These are phyloP conservation scores for Pyrgus malvae DNA, from an alignment of 2,888 invertebrate genomes.

Conservation along the genomic window DNA sequence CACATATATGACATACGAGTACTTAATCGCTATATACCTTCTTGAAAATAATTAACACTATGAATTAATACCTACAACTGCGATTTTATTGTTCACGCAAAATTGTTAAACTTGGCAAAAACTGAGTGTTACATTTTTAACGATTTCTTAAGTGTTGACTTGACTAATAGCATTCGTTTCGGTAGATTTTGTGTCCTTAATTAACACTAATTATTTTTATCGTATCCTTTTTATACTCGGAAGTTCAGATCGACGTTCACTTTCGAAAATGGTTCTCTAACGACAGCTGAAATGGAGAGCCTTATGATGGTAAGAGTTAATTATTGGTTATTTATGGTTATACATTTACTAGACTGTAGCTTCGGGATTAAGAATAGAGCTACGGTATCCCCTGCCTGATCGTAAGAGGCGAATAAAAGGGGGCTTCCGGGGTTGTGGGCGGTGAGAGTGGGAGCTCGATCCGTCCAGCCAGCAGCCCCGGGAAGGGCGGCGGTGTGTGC, in stretches of 20 bases:
- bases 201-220: slow-evolving; percentile 20
- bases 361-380: too few species aligned
- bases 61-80: neutral
- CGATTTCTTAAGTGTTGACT: slow-evolving; percentile 8
- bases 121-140: slow-evolving; percentile 25
- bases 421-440: too few species aligned
- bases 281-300: neutral
- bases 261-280: neutral
- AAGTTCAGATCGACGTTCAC: neutral
- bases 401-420: too few species aligned
- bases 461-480: too few species aligned
- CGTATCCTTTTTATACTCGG: slow-evolving; percentile 1
- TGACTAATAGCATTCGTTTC: slow-evolving; percentile 35
- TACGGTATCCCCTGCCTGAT: too few species aligned
- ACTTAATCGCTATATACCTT: neutral
- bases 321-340: too few species aligned
- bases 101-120: neutral
- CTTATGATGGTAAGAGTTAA: neutral
- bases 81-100: neutral
- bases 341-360: too few species aligned
- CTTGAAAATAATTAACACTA: neutral
- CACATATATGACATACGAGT: too few species aligned
- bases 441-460: too few species aligned
- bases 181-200: slow-evolving; percentile 31
- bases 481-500: too few species aligned